These are phyloP conservation scores for Diarsia mendica DNA, from an alignment of 2,888 invertebrate genomes.

Conservation along the genomic window DNA sequence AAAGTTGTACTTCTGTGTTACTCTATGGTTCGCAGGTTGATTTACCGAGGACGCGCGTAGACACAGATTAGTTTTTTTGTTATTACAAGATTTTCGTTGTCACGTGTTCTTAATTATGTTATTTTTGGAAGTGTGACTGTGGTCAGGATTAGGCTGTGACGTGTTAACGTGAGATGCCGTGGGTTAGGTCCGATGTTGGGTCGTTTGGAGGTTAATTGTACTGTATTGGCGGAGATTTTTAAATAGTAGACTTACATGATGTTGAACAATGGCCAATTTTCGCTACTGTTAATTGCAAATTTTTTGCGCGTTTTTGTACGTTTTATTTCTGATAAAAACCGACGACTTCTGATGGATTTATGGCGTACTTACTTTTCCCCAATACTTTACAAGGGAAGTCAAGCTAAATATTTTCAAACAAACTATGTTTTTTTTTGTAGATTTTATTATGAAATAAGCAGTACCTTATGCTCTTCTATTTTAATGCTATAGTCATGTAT, in stretches of 20 bases:
- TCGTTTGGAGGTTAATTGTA: background rate
- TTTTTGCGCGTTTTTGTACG: no score
- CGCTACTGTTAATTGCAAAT: background rate
- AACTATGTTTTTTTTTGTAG: no score
- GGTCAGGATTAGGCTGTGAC: constrained; percentile 29
- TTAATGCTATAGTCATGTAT: no score
- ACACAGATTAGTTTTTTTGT: constrained; percentile 42
- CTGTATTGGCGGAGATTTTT: background rate
- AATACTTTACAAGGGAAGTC: background rate
- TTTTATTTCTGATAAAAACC: background rate
- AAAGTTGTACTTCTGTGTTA: background rate
- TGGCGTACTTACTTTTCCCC: background rate
- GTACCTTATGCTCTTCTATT: no score
- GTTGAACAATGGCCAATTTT: background rate
- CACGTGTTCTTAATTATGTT: constrained; percentile 49
- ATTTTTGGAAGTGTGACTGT: constrained; percentile 18
- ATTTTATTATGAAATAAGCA: no score
- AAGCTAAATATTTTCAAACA: no score
- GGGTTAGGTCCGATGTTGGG: constrained; percentile 15
- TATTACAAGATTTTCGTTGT: constrained; percentile 40
- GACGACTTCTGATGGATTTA: background rate
- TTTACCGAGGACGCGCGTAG: constrained; percentile 37
- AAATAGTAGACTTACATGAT: background rate
- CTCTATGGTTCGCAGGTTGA: constrained; percentile 20
- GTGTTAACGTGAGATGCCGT: constrained; percentile 10